Evolutionary conservation across 2,113 vertebrate genomes (phyloP).

Genomic region (Panthera tigris): DNA sequence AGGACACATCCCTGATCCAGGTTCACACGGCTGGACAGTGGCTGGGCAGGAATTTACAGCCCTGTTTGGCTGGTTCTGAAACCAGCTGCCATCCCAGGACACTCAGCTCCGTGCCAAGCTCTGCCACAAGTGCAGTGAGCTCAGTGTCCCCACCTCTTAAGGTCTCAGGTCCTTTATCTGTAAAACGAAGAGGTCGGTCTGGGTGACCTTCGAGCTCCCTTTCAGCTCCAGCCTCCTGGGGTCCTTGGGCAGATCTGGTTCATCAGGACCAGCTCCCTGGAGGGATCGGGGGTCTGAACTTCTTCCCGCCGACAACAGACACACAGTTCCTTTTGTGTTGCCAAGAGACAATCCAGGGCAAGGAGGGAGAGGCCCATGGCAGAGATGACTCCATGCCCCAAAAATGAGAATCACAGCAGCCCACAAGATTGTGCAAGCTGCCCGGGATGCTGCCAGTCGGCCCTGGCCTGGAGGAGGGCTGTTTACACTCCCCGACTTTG

Average conservation of each 20-base stretch:
- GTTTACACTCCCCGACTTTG: slow-evolving; percentile 65
- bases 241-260: background rate
- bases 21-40: background rate
- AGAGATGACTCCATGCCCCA: slow-evolving; percentile 76
- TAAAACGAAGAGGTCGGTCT: background rate
- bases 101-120: background rate
- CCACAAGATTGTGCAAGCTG: slow-evolving; percentile 77
- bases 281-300: background rate
- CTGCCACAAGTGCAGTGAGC: background rate
- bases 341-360: slow-evolving; percentile 68
- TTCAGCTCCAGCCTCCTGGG: background rate
- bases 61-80: slow-evolving; percentile 7
- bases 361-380: slow-evolving; percentile 63
- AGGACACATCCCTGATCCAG: background rate
- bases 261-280: background rate
- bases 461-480: slow-evolving; percentile 63
- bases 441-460: slow-evolving; percentile 74
- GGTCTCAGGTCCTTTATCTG: background rate
- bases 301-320: slow-evolving; percentile 31
- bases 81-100: background rate
- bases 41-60: background rate
- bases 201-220: background rate
- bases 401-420: slow-evolving; percentile 79
- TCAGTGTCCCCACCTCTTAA: background rate
- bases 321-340: slow-evolving; percentile 59